Percentiles rank a stretch among this genome's conserved stretches.
These are phyloP conservation scores for Mesembrinibis cayennensis DNA, from an alignment of 2,113 vertebrate species.

Conservation along the genomic window DNA sequence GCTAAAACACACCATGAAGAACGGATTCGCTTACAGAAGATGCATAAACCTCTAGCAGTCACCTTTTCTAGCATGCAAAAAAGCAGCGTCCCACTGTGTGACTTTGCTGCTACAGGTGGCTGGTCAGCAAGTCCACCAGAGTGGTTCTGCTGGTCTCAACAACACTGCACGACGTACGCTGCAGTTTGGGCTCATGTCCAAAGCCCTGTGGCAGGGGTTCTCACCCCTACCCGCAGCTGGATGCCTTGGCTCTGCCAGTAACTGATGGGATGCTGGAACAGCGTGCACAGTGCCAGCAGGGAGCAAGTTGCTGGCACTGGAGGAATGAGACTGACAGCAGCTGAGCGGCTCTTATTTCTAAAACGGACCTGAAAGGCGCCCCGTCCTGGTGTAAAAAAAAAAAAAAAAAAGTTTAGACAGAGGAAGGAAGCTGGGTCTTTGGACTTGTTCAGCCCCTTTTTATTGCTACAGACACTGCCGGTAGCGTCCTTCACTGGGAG, in stretches of 20 bases:
- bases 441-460: not conserved
- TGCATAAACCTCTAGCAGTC: not conserved
- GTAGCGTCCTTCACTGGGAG: not conserved
- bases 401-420: not conserved
- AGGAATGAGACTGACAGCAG: not conserved
- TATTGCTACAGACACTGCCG: accelerated
- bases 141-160: not conserved
- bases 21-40: not conserved
- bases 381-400: not conserved
- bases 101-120: not conserved
- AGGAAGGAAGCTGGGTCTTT: not conserved
- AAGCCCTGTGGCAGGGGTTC: accelerated
- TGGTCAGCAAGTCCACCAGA: not conserved
- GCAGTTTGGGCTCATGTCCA: not conserved
- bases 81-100: not conserved
- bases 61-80: not conserved
- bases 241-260: not conserved
- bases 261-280: not conserved
- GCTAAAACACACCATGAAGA: accelerated
- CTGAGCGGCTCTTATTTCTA: accelerated
- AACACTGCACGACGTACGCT: accelerated
- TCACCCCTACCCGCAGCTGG: not conserved
- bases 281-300: not conserved
- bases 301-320: not conserved
- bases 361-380: not conserved